Evolutionary conservation across 2,113 vertebrate genomes (phyloP).

Genomic region (Lagopus muta): DNA sequence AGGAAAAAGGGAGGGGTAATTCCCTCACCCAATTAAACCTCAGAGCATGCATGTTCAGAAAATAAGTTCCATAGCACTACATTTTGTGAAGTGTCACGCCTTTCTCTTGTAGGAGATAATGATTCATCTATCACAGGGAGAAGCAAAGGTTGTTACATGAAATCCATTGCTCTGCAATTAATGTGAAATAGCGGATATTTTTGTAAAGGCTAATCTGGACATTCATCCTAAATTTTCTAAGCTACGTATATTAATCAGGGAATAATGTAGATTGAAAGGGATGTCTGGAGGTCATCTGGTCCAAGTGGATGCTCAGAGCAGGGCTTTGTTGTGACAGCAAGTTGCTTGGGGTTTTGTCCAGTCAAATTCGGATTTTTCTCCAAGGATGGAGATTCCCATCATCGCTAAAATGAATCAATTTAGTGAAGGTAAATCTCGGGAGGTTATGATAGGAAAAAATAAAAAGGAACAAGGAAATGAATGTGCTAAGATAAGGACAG

Average conservation of each 20-base stretch:
- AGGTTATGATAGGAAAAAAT: neutral
- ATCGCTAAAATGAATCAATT: neutral
- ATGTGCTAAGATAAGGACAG: neutral
- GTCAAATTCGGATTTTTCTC: neutral
- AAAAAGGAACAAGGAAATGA: neutral
- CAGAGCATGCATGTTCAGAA: neutral
- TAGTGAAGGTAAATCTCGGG: neutral
- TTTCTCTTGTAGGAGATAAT: neutral
- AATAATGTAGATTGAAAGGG: neutral
- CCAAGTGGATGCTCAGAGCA: neutral
- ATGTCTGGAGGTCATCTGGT: neutral
- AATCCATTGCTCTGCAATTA: neutral
- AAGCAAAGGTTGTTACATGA: neutral
- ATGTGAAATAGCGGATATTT: neutral
- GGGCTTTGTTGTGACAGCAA: neutral
- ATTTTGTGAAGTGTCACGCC: neutral
- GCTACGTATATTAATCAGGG: neutral
- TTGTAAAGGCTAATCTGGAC: slow-evolving; percentile 18
- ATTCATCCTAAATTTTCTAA: neutral
- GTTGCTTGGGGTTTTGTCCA: neutral
- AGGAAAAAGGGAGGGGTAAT: neutral
- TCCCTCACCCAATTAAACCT: neutral
- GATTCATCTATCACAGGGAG: neutral
- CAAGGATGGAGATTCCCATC: neutral
- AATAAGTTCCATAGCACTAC: neutral